phyloP scores from a whole-genome alignment of 2,797 vertebrate species.

The Gadopsis bispinosus region DNA sequence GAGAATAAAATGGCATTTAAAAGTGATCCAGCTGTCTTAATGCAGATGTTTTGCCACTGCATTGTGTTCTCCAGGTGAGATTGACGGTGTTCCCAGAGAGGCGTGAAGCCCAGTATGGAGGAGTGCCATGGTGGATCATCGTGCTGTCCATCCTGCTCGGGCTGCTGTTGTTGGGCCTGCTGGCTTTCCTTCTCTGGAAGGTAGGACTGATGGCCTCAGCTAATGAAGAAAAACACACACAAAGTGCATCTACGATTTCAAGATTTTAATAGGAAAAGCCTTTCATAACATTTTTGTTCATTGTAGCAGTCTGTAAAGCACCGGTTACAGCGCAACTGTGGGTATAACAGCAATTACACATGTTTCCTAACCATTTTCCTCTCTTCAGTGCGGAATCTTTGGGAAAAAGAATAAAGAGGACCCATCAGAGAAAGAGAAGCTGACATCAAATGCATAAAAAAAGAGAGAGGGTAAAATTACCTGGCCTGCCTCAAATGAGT shows the following conservation, averaged over 20 bases:
- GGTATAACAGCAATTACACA: constrained; percentile 38
- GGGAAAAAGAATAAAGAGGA: constrained; percentile 95
- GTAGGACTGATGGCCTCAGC: constrained; percentile 78
- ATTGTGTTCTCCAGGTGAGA: constrained; percentile 81
- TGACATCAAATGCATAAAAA: constrained; percentile 95
- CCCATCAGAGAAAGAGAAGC: constrained; percentile 96
- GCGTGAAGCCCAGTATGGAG: constrained; percentile 83
- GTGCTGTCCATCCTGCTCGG: constrained; percentile 91
- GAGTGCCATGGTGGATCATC: constrained; percentile 96
- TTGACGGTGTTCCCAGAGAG: constrained; percentile 93
- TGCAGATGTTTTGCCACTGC: not conserved
- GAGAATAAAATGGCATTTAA: not conserved
- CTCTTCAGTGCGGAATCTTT: constrained; percentile 99
- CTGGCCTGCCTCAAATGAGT: constrained; percentile 52
- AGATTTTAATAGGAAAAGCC: not conserved
- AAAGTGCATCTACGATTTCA: not conserved
- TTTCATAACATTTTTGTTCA: not conserved
- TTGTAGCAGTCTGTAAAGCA: not conserved
- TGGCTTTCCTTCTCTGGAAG: constrained; percentile 97
- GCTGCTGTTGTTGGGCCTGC: constrained; percentile 90
- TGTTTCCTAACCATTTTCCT: constrained; percentile 89
- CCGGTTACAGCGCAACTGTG: constrained; percentile 15
- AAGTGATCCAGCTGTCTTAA: not conserved
- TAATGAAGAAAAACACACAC: not conserved
- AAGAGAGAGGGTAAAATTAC: constrained; percentile 77